These are phyloP conservation scores for Onychomys arenicola DNA, from an alignment of 2,797 vertebrate genomes.

Conservation along the genomic window DNA sequence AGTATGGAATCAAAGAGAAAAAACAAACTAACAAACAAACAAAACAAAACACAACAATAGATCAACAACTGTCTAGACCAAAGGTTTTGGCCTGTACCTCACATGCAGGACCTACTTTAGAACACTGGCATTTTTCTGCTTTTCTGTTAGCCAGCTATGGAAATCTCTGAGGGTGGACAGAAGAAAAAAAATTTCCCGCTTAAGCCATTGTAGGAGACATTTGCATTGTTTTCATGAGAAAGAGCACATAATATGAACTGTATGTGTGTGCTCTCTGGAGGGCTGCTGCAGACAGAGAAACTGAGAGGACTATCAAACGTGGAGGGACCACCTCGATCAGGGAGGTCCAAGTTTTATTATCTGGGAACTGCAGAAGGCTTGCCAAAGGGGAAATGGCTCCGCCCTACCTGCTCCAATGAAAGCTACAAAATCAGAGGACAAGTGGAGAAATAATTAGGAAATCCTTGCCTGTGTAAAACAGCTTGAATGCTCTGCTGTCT, in stretches of 20 bases:
- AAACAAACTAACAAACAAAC: constrained; percentile 42
- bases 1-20: constrained; percentile 81
- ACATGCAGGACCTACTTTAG: constrained; percentile 63
- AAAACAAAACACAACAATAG: constrained; percentile 37
- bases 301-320: constrained; percentile 21
- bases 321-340: background rate
- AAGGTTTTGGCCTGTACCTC: constrained; percentile 66
- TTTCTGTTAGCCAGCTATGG: constrained; percentile 68
- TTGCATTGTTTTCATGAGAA: constrained; percentile 68
- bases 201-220: constrained; percentile 30
- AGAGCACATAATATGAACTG: constrained; percentile 61
- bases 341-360: constrained; percentile 80
- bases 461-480: constrained; percentile 42
- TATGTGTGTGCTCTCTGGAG: background rate
- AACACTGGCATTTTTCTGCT: constrained; percentile 70
- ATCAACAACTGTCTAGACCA: background rate
- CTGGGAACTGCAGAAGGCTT: constrained; percentile 59
- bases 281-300: constrained; percentile 49
- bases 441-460: constrained; percentile 68
- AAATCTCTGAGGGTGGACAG: background rate
- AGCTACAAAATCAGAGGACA: constrained; percentile 50
- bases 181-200: background rate
- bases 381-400: constrained; percentile 63
- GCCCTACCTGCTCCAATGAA: constrained; percentile 54
- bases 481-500: background rate